A percentile compares a stretch with the other conserved stretches of the same genome.
These are phyloP conservation scores for Fulmarus glacialis DNA, from an alignment of 2,113 vertebrate species.

Conservation along the genomic window DNA sequence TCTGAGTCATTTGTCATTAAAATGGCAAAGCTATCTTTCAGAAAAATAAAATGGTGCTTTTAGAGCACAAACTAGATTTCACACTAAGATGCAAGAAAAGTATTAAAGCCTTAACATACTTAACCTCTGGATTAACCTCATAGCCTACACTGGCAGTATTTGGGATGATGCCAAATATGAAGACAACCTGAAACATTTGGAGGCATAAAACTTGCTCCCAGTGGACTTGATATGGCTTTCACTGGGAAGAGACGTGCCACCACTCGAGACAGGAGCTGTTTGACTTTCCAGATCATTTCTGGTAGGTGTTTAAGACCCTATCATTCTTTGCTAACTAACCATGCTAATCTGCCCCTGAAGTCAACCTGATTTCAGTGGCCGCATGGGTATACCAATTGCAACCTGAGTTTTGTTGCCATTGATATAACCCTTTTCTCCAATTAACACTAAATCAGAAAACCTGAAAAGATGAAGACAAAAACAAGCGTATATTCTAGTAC, in stretches of 20 bases:
- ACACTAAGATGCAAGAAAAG: not conserved
- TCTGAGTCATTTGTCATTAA: not conserved
- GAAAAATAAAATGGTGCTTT: not conserved
- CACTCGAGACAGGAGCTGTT: not conserved
- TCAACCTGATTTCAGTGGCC: not conserved
- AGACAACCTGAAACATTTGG: not conserved
- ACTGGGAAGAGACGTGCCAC: not conserved
- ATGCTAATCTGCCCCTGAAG: not conserved
- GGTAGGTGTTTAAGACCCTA: not conserved
- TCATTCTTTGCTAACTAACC: not conserved
- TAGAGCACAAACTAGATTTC: not conserved
- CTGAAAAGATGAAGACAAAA: not conserved
- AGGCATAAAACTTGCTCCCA: not conserved
- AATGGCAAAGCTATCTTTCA: not conserved
- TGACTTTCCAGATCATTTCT: not conserved
- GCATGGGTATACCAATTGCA: rapidly evolving
- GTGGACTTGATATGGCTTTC: not conserved
- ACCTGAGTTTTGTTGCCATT: not conserved
- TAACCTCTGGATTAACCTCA: not conserved
- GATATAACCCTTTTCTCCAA: not conserved
- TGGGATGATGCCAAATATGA: rapidly evolving
- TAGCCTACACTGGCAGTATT: not conserved
- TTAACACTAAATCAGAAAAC: not conserved
- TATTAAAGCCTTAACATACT: not conserved
- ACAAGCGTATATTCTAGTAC: not conserved